Percentiles rank a stretch among this genome's conserved stretches.
Evolutionary conservation across 2,797 vertebrate species (phyloP).

Genomic region (Pteropus rufus): DNA sequence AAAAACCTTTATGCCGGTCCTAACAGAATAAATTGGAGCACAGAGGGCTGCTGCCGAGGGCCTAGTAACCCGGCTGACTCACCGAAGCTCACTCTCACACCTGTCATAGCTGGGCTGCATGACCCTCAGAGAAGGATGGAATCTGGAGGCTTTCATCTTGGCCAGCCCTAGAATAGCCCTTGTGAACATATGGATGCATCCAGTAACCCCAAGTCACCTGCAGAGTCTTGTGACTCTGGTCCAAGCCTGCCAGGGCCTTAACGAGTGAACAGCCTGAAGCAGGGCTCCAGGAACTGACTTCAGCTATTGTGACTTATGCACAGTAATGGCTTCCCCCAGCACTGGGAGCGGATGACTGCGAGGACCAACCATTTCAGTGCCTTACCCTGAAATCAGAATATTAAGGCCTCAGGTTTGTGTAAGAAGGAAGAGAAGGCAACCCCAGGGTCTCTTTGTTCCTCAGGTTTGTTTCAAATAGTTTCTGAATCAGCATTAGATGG

Average conservation of each 20-base stretch:
- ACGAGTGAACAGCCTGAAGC: fast-evolving
- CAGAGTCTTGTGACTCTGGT: fast-evolving
- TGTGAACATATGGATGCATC: background rate
- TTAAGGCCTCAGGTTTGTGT: background rate
- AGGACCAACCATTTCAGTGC: background rate
- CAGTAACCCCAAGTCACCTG: background rate
- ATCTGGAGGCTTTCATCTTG: background rate
- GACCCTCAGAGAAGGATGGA: background rate
- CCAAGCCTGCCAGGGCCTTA: background rate
- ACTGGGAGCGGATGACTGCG: background rate
- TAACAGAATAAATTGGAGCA: background rate
- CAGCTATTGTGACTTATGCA: fast-evolving
- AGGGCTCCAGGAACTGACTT: background rate
- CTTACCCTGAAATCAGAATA: background rate
- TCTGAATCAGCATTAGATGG: background rate
- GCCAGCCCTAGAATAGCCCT: background rate
- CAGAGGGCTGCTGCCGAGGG: too few species aligned
- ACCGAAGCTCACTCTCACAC: background rate
- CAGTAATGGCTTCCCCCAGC: background rate
- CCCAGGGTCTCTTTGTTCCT: background rate
- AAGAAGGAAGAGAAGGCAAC: background rate
- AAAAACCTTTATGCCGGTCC: background rate
- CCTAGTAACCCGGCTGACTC: background rate
- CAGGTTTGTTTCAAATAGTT: background rate
- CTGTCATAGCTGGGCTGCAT: background rate